phyloP scores from a whole-genome alignment of 2,888 invertebrate genomes.

The Nezara viridula region DNA sequence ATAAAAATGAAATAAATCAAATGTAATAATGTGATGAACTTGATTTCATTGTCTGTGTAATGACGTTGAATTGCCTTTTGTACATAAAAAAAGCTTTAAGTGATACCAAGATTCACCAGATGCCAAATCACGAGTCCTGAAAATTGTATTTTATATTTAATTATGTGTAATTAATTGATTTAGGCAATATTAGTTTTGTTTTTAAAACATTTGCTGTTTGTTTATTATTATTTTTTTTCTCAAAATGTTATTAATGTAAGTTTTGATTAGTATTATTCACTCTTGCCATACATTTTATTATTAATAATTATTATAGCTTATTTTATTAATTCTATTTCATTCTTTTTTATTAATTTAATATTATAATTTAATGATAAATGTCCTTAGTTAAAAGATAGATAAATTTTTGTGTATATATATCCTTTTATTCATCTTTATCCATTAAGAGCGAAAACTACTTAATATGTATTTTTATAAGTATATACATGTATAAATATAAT shows the following conservation, averaged over 20 bases:
- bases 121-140: slow-evolving; percentile 37
- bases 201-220: slow-evolving; percentile 25
- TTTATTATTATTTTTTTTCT: slow-evolving; percentile 21
- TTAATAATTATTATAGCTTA: slow-evolving; percentile 49
- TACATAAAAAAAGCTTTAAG: slow-evolving; percentile 47
- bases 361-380: slow-evolving; percentile 53
- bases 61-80: slow-evolving; percentile 46
- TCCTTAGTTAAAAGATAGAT: slow-evolving; percentile 47
- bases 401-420: slow-evolving; percentile 44
- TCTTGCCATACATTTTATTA: slow-evolving; percentile 55
- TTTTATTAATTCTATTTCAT: slow-evolving; percentile 47
- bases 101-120: slow-evolving; percentile 51
- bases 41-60: slow-evolving; percentile 31
- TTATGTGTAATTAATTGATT: slow-evolving; percentile 39
- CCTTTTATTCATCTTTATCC: slow-evolving; percentile 31
- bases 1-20: slow-evolving; percentile 36
- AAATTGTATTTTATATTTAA: slow-evolving; percentile 47
- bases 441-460: slow-evolving; percentile 57
- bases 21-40: slow-evolving; percentile 35
- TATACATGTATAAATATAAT: slow-evolving; percentile 52
- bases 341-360: slow-evolving; percentile 43
- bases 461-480: slow-evolving; percentile 59
- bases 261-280: slow-evolving; percentile 57
- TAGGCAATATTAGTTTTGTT: slow-evolving; percentile 6
- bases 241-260: not conserved